Conservation (phyloP, 2,113 vertebrate species). For the Fulica atra region DNA sequence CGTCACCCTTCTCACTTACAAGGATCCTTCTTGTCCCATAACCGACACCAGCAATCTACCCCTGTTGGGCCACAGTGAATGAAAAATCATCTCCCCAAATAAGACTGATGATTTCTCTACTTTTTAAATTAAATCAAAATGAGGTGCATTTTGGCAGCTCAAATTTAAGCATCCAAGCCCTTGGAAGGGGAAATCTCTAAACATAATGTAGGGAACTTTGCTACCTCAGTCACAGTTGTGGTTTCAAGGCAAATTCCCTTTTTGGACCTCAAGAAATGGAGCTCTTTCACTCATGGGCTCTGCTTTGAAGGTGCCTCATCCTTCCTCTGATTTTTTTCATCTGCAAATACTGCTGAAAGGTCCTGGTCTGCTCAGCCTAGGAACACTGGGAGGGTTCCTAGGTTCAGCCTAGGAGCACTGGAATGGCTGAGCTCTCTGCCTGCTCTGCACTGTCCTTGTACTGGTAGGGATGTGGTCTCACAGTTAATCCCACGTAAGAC, state of each 20-base stretch:
- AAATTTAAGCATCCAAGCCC: not conserved
- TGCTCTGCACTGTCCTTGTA: not conserved
- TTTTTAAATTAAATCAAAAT: not conserved
- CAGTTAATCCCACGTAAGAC: not conserved
- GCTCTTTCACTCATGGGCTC: not conserved
- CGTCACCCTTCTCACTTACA: not conserved
- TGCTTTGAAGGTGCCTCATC: not conserved
- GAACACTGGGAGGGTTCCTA: too few relatives aligned
- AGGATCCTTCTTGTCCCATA: not conserved
- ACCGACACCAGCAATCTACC: not conserved
- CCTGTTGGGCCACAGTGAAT: not conserved
- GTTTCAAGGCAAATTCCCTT: not conserved
- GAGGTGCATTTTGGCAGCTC: not conserved
- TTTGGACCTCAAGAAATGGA: not conserved
- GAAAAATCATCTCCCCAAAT: not conserved
- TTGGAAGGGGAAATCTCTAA: not conserved
- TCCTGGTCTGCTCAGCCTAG: not conserved
- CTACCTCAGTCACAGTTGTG: not conserved
- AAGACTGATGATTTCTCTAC: not conserved
- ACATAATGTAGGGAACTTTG: not conserved
- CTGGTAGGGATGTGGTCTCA: fast-evolving
- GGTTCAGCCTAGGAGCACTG: not conserved
- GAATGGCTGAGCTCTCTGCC: not conserved
- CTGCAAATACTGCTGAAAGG: not conserved
- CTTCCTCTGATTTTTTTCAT: not conserved